Conservation (phyloP, 2,888 invertebrate genomes). For the Ceraclea dissimilis region DNA sequence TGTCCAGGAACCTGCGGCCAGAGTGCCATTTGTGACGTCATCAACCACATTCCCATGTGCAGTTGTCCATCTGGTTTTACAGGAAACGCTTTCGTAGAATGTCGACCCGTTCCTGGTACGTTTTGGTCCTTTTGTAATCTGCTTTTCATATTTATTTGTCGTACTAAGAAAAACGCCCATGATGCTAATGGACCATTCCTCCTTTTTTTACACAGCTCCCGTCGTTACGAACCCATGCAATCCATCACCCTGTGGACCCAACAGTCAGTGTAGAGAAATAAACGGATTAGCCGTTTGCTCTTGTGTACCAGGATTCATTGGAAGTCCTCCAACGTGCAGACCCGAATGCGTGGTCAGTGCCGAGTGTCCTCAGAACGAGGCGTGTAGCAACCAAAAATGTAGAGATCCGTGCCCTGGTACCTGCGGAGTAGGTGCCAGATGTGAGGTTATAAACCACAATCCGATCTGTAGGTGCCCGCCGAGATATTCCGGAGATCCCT, state of each 20-base stretch:
- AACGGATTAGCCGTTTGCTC: constrained; percentile 55
- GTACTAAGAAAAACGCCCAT: no score
- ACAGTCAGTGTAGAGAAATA: constrained; percentile 52
- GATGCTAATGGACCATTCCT: no score
- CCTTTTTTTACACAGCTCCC: constrained; percentile 28
- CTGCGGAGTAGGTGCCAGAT: constrained; percentile 68
- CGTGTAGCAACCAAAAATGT: constrained; percentile 74
- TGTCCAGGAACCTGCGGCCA: constrained; percentile 68
- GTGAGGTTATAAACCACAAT: constrained; percentile 72
- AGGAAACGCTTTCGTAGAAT: constrained; percentile 62
- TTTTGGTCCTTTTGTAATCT: background rate
- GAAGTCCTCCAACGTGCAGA: constrained; percentile 59
- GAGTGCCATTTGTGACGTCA: constrained; percentile 63
- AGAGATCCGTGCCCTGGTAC: constrained; percentile 74
- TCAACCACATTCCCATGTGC: constrained; percentile 68
- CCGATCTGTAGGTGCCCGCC: constrained; percentile 69
- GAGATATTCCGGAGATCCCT: constrained; percentile 67
- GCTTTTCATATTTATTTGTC: background rate
- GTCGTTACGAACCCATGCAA: constrained; percentile 48
- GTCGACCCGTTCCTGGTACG: constrained; percentile 32
- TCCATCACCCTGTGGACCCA: constrained; percentile 61
- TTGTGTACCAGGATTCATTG: constrained; percentile 54
- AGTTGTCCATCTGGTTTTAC: constrained; percentile 59
- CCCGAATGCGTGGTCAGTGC: constrained; percentile 69
- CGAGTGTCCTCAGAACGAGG: constrained; percentile 65